Evolutionary conservation across 2,113 vertebrate species (phyloP).

Genomic region (Sinocyclocheilus maitianheensis): DNA sequence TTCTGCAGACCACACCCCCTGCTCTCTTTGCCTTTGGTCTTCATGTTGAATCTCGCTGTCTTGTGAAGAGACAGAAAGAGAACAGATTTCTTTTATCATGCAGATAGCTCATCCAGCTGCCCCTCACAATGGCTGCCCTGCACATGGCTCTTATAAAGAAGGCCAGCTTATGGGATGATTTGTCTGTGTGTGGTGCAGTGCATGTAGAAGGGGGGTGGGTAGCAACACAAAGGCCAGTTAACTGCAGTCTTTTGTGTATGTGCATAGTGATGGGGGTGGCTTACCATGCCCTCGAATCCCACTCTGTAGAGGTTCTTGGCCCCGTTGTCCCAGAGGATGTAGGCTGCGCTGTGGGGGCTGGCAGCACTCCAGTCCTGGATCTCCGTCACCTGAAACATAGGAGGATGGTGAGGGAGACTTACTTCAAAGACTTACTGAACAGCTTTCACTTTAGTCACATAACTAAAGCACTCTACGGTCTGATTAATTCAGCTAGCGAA

Average conservation of each 20-base stretch:
- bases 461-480: neutral
- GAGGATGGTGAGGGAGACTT: neutral
- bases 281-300: conserved; percentile 99
- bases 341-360: conserved; percentile 96
- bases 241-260: conserved; percentile 46
- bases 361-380: conserved; percentile 99
- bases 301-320: conserved; percentile 99
- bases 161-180: neutral
- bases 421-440: neutral
- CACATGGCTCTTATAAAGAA: conserved; percentile 58
- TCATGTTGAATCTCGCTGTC: conserved; percentile 58
- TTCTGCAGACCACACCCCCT: conserved; percentile 42
- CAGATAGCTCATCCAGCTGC: conserved; percentile 76
- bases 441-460: neutral
- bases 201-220: conserved; percentile 29
- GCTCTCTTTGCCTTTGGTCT: conserved; percentile 61
- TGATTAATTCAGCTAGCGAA: neutral
- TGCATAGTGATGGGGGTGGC: conserved; percentile 64
- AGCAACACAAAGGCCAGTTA: conserved; percentile 46
- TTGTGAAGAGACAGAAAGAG: conserved; percentile 57
- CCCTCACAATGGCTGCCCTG: conserved; percentile 70
- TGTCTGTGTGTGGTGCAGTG: conserved; percentile 29
- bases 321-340: conserved; percentile 99
- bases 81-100: conserved; percentile 78
- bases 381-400: conserved; percentile 87